Evolutionary conservation across 2,888 invertebrate genomes (phyloP), one percentile per base, ranked within the genome.

Genomic region (Caenorhabditis sp.): DNA sequence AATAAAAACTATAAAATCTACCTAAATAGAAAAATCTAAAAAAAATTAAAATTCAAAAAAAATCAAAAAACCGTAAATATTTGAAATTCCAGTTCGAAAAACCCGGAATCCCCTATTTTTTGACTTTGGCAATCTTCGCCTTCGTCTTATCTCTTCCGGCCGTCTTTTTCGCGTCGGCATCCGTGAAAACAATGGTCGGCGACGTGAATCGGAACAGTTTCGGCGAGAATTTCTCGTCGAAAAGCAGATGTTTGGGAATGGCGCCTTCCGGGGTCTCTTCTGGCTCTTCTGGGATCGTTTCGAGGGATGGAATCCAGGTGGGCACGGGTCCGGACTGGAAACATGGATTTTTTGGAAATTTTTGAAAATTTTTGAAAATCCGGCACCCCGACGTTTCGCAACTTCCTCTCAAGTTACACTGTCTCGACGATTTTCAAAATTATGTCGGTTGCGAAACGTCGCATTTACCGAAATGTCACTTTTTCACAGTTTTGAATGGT

Each of bases 41-140:
- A 37, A 56, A 37, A 58, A 65, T 47, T 13, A 8, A 35, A n/a
- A 35, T 51, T 0, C 18, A 40, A 56, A 60, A 35, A 58, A 65
- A 37, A 26, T 62, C 20, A 6, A 37, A 68, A 37, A 78, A 69
- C 74, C 9, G 28, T 22, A 79, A 55, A 11, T 40, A 40, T 13
- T 40, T 13, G 2, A 13, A 61, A 64, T 35, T 13, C 18, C 44
- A n/a, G 18, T n/a, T n/a, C 32, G 32, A 32, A 32, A 32, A 32
- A 32, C 32, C 4, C 9, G 32, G 32, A 32, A 32, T 32, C 32
- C n/a, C n/a, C 18, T 84, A 90, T 79, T 91, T 90, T 79, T 90
- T 90, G 70, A 90, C 89, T 76, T 91, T 91, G 32, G 91, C 91
- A 68, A 89, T 89, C 80, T 91, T 91, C 1, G 91, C 91, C 61